Conservation (phyloP, 2,888 invertebrate species). For the Hydraecia micacea region DNA sequence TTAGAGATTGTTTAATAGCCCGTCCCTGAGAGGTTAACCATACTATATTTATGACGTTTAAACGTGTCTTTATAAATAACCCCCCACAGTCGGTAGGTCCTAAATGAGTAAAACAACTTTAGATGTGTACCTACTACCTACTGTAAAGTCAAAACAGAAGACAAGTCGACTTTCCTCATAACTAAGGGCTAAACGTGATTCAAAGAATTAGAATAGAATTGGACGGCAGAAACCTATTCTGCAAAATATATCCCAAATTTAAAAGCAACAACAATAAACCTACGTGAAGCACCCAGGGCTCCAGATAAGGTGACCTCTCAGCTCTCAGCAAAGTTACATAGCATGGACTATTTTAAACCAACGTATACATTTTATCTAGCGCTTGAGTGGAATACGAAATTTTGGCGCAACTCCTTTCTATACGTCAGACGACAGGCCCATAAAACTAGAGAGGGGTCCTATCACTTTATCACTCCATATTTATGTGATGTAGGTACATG, state of each 20-base stretch:
- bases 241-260: neutral
- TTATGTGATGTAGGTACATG: conserved; percentile 56
- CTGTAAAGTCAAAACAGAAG: neutral
- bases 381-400: conserved; percentile 64
- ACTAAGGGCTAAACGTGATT: neutral
- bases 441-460: conserved; percentile 55
- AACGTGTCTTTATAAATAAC: too few relatives aligned
- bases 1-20: neutral
- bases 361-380: conserved; percentile 57
- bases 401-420: conserved; percentile 54
- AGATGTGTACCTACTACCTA: neutral
- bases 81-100: too few relatives aligned
- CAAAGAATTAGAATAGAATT: neutral
- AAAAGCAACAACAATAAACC: conserved; percentile 9
- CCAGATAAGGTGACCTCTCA: conserved; percentile 42
- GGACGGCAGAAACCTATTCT: neutral
- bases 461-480: conserved; percentile 63
- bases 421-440: conserved; percentile 49
- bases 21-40: neutral
- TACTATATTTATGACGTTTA: too few relatives aligned
- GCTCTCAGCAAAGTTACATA: conserved; percentile 25
- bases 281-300: neutral
- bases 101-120: neutral
- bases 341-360: conserved; percentile 48
- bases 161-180: neutral